A percentile compares a stretch with the other conserved stretches of the same genome.
Conservation (phyloP, 53 echinoderm and acorn worm species). For the Temnopleurus reevesii region DNA sequence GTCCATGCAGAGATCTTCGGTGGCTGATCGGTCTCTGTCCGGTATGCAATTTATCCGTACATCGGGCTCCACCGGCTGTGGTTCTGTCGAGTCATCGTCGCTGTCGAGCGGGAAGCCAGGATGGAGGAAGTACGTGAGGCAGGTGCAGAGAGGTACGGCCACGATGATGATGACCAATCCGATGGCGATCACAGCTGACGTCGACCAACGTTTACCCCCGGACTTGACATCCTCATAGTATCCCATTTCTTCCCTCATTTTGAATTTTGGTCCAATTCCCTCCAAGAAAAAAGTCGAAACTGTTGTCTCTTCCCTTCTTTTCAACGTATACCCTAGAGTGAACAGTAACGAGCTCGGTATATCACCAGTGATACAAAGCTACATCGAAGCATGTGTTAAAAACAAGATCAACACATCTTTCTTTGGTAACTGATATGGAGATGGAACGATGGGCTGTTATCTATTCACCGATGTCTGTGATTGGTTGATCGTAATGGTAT, state of each 20-base stretch:
- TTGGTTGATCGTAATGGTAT: neutral
- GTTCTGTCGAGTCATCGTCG: conserved; percentile 26
- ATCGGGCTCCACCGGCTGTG: neutral
- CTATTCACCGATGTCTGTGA: neutral
- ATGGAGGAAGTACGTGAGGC: conserved; percentile 53
- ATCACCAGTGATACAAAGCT: neutral
- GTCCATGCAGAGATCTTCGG: conserved; percentile 57
- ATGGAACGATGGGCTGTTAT: neutral
- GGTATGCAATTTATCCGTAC: conserved; percentile 73
- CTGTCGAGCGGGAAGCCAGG: conserved; percentile 7
- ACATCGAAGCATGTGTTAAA: neutral
- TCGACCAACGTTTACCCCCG: neutral
- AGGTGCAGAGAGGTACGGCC: conserved; percentile 8
- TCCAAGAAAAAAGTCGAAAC: neutral
- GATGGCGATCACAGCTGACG: neutral
- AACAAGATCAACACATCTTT: neutral
- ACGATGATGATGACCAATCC: neutral
- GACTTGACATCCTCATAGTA: neutral
- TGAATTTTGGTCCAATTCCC: neutral
- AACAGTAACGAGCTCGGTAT: neutral
- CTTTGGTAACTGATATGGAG: neutral
- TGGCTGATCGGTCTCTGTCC: conserved; percentile 52
- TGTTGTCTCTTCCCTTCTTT: neutral
- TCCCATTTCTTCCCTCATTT: neutral
- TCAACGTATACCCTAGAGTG: neutral